These are phyloP conservation scores for Amphiduros pacificus DNA, from an alignment of 2,888 invertebrate species.

Conservation along the genomic window DNA sequence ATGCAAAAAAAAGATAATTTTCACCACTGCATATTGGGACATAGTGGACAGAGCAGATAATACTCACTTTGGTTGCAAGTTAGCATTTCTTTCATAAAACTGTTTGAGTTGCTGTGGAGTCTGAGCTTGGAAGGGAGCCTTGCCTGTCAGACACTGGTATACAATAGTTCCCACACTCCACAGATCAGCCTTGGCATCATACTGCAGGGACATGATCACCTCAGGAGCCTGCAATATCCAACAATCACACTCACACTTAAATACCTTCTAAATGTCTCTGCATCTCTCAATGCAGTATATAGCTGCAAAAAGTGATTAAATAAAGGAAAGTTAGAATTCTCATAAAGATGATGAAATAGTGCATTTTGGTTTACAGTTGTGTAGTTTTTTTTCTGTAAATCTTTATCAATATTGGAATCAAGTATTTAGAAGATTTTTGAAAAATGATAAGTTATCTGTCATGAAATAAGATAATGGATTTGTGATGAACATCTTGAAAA, in stretches of 20 bases:
- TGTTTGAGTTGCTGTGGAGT: conserved; percentile 96
- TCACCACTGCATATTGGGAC: background rate
- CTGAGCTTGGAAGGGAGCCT: conserved; percentile 97
- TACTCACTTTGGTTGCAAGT: conserved; percentile 60
- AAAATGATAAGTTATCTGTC: too few species aligned
- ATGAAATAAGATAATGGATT: too few species aligned
- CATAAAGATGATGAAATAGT: too few species aligned
- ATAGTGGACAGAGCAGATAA: background rate
- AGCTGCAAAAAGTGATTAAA: background rate
- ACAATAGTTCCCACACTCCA: conserved; percentile 99
- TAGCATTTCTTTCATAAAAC: conserved; percentile 89
- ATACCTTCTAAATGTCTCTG: background rate
- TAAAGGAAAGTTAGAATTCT: background rate
- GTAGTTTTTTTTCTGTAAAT: too few species aligned
- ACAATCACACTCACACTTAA: background rate
- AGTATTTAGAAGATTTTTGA: too few species aligned
- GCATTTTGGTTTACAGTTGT: too few species aligned
- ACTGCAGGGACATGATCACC: conserved; percentile 98
- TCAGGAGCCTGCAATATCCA: conserved; percentile 89
- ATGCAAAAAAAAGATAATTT: background rate
- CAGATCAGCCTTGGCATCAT: conserved; percentile 98
- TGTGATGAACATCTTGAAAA: too few species aligned
- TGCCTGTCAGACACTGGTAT: conserved; percentile 96
- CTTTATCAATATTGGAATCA: too few species aligned
- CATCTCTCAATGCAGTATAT: background rate